Evolutionary conservation across 1,140 invertebrate genomes (phyloP), one percentile per base, ranked within the genome.

Genomic region (Wiebesia pumilae): DNA sequence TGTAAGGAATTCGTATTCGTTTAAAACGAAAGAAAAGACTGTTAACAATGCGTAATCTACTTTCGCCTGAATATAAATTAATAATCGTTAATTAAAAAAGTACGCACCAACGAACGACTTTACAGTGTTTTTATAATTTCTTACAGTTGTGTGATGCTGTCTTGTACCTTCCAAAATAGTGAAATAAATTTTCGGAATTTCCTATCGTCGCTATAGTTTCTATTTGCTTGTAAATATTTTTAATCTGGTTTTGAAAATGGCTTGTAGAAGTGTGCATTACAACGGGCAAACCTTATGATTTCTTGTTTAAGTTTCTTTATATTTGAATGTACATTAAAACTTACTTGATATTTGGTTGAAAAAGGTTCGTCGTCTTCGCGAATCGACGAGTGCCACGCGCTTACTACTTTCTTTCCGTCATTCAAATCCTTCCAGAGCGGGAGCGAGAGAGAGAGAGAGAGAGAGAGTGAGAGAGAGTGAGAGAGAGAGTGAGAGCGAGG

Each of bases 391-490:
- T n/a, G 33, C 58, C 9, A 35, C 33, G 1, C 54, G 58, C 35
- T 67, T n/a, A n/a, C 79, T 43, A 47, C 35, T 81, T 67, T 58
- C 43, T 81, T 67, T 58, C 43, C 43, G 33, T 38, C 33, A 38
- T 16, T 33, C 69, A 71, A 71, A 71, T 71, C 69, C 69, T 71
- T 71, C 30, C 33, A 38, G 40, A 71, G 69, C 40, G 67, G 35
- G 19, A 77, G 43, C n/a, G 73, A n/a, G 16, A 4, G 0, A 30
- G 27, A 16, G 40, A 24, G 30, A 21, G 35, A 6, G 43, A 30
- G 82, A 3, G 67, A 69, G 19, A 77, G 43, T 30, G 73, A n/a
- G 16, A 4, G 0, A 30, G 27, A 16, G 40, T 6, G 30, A 21
- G 35, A 6, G 43, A 30, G 82, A 38, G 40, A 71, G 69, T 71